These are phyloP conservation scores for Sarcophaga rosellei DNA, from an alignment of 2,888 invertebrate genomes.

Conservation along the genomic window DNA sequence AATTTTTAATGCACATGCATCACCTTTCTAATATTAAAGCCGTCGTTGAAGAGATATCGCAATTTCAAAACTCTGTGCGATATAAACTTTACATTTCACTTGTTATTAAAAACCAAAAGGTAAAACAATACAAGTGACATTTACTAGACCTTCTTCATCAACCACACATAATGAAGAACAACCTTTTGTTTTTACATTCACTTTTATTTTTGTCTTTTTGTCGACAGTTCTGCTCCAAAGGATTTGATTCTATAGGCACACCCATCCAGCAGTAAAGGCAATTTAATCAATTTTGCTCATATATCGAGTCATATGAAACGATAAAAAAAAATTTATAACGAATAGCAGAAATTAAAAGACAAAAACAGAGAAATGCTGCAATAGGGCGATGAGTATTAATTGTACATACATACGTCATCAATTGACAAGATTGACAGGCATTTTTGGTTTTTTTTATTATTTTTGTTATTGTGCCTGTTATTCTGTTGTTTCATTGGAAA, in stretches of 20 bases:
- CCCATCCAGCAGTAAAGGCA: background rate
- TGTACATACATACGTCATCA: slow-evolving; percentile 41
- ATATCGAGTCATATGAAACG: background rate
- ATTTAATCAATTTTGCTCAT: slow-evolving; percentile 41
- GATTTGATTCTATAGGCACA: background rate
- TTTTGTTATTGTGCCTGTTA: slow-evolving; percentile 12
- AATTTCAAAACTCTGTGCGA: background rate
- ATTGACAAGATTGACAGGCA: slow-evolving; percentile 51
- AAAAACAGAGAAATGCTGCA: background rate
- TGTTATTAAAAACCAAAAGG: background rate
- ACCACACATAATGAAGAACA: background rate
- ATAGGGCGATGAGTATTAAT: slow-evolving; percentile 8
- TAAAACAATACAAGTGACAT: slow-evolving; percentile 16
- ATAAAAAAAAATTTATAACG: background rate
- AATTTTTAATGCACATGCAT: too few relatives aligned
- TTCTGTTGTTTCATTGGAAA: slow-evolving; percentile 23
- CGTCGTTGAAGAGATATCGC: background rate
- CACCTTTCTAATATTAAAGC: too few relatives aligned
- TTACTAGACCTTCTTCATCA: slow-evolving; percentile 22
- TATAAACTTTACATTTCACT: background rate
- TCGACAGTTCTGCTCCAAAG: background rate
- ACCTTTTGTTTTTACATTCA: background rate
- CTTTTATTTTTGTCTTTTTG: background rate
- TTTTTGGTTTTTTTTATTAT: slow-evolving; percentile 49
- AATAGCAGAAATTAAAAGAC: background rate